Evolutionary conservation across 2,888 invertebrate species (phyloP).

Genomic region (Cantharis nigra): DNA sequence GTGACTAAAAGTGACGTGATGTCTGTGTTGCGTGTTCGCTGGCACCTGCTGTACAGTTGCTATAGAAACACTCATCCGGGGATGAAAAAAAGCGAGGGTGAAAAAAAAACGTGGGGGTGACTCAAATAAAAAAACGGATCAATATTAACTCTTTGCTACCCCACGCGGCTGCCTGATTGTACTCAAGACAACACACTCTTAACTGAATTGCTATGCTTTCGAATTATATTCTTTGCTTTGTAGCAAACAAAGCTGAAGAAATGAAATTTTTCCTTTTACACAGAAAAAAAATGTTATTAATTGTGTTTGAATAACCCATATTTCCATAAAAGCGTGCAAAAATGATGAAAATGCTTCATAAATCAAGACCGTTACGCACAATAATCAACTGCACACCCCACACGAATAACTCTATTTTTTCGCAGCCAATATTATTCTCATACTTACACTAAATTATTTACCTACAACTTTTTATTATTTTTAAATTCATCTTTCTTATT

Average conservation of each 20-base stretch:
- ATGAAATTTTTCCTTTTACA: conserved; percentile 13
- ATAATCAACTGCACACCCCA: conserved; percentile 21
- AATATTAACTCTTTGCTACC: conserved; percentile 71
- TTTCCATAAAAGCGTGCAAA: conserved; percentile 24
- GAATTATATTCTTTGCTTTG: conserved; percentile 26
- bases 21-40: conserved; percentile 57
- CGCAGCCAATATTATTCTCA: neutral
- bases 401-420: neutral
- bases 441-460: neutral
- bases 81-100: conserved; percentile 60
- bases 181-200: conserved; percentile 41
- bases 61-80: conserved; percentile 68
- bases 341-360: conserved; percentile 24
- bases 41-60: conserved; percentile 64
- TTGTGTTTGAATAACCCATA: conserved; percentile 25
- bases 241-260: conserved; percentile 11
- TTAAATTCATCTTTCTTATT: neutral
- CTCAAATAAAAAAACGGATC: conserved; percentile 70
- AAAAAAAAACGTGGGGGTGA: conserved; percentile 66
- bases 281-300: conserved; percentile 28
- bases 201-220: conserved; percentile 44
- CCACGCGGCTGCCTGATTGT: conserved; percentile 51
- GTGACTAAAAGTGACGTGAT: conserved; percentile 54
- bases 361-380: conserved; percentile 17
- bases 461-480: neutral